These are phyloP conservation scores for Tetragonula carbonaria DNA, from an alignment of 2,888 invertebrate genomes.

Conservation along the genomic window DNA sequence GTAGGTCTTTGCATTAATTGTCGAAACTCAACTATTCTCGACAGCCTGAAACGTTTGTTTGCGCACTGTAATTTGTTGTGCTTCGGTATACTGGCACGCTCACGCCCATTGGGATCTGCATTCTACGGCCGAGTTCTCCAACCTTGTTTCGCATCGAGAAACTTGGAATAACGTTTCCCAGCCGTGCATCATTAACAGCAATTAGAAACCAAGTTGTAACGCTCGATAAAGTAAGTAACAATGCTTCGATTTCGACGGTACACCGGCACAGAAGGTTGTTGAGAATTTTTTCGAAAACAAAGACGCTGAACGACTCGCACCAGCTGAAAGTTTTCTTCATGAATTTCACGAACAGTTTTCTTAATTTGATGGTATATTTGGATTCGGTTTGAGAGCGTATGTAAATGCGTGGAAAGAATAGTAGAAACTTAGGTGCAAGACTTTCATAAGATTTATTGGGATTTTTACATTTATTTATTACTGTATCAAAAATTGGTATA, in stretches of 20 bases:
- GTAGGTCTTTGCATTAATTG: constrained; percentile 43
- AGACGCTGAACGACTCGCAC: background rate
- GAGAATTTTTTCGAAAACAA: background rate
- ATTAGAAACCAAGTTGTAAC: constrained; percentile 24
- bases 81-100: constrained; percentile 32
- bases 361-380: background rate
- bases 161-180: constrained; percentile 46
- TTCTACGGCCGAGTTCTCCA: constrained; percentile 36
- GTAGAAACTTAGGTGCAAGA: too few species aligned
- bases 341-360: background rate
- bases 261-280: background rate
- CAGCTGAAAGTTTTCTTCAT: background rate
- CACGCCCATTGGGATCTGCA: constrained; percentile 45
- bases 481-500: too few species aligned
- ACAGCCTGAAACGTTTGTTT: constrained; percentile 42
- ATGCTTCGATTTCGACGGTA: background rate
- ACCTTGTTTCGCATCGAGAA: constrained; percentile 46
- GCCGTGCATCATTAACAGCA: constrained; percentile 43
- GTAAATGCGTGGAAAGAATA: too few species aligned
- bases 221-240: constrained; percentile 25
- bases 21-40: constrained; percentile 32
- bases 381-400: background rate
- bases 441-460: too few species aligned
- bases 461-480: too few species aligned
- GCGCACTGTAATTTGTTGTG: constrained; percentile 42